Conservation (phyloP, 2,113 vertebrate genomes). For the Cervus canadensis region DNA sequence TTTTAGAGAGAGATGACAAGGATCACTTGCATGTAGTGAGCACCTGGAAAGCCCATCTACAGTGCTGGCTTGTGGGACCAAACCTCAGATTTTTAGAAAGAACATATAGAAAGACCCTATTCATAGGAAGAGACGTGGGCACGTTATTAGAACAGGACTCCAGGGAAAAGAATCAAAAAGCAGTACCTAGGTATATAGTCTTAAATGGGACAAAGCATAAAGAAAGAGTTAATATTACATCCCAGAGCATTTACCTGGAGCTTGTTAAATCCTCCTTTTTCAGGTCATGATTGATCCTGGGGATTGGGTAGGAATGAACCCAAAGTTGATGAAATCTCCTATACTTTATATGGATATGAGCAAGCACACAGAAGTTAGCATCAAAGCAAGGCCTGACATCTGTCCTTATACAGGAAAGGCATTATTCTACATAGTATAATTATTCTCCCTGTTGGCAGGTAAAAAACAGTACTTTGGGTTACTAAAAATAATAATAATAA, state of each 20-base stretch:
- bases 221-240: not conserved
- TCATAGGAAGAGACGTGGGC: not conserved
- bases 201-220: not conserved
- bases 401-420: not conserved
- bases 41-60: not conserved
- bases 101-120: not conserved
- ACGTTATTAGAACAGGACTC: not conserved
- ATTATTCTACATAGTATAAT: not conserved
- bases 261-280: not conserved
- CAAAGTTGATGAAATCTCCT: not conserved
- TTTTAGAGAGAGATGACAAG: not conserved
- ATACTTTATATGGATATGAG: not conserved
- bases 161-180: not conserved
- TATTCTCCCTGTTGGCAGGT: not conserved
- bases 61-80: not conserved
- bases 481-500: not conserved
- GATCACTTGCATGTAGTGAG: not conserved
- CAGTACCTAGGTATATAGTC: not conserved
- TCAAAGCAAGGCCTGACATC: not conserved
- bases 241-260: not conserved
- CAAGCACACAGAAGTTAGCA: not conserved
- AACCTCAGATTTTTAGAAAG: not conserved
- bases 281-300: not conserved
- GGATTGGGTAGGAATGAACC: not conserved
- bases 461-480: not conserved